Evolutionary conservation across 2,888 invertebrate species (phyloP), one percentile per base, ranked within the genome.

Genomic region (Embidobia sp.): DNA sequence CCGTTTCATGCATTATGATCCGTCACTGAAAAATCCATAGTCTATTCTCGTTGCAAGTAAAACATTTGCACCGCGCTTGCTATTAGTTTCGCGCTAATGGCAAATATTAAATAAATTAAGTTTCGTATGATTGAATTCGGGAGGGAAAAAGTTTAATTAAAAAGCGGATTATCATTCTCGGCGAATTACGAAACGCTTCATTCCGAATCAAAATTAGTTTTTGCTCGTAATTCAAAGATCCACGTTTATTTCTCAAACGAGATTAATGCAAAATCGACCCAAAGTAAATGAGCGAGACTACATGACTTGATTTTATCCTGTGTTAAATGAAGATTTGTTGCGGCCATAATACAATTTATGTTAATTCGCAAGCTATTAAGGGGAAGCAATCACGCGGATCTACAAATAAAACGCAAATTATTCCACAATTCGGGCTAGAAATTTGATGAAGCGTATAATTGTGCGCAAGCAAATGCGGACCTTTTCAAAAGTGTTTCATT

Each of bases 401-500:
- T 22, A 15, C 11, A 26, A 59, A 59, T 46, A 18, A 46, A 59
- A 35, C 8, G 6, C 18, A 11, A 48, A 40, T 44, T 26, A 48
- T 61, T 61, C 48, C 13, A 46, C 40, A 46, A 55, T 10, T 19
- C 18, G 16, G 35, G 11, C 26, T 61, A 61, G 19, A 61, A 61
- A 46, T 31, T 61, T 46, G 35, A 61, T 29, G 61, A 35, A 46
- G 35, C 59, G 22, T 18, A 57, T 57, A 29, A 31, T 42, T 42
- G 13, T 19, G 33, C 37, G 6, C 18, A 42, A 7, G 51, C n/a
- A 29, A 55, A 29, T 22, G 37, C 18, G 42, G 42, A 59, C 31
- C 44, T 46, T 59, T 11, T 22, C 22, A 22, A 22, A n/a, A n/a
- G n/a, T n/a, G n/a, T n/a, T n/a, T n/a, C n/a, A n/a, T n/a, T n/a